Evolutionary conservation across 92 coral and sea anemone genomes (phyloP), one percentile per base, ranked within the genome.

Genomic region (Blastomussa wellsi): DNA sequence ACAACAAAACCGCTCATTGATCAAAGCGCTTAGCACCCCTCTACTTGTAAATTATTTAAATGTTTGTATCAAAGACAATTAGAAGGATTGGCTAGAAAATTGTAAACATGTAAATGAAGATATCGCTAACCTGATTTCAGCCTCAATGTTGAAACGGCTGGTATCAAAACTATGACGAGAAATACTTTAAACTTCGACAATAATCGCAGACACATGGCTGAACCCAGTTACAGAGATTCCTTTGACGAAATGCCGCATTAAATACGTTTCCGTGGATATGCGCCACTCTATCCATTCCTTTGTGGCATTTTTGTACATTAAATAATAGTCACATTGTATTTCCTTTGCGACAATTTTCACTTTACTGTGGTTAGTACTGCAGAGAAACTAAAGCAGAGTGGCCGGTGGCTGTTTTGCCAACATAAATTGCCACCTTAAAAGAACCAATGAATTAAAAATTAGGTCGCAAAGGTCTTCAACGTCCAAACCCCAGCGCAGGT

Each of bases 391-490:
- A 12, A 37, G 9, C 16, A 72, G 65, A 48, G 33, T 38, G 9
- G 49, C 37, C 44, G 33, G 59, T 31, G 72, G 68, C 36, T 57
- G 79, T 76, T 83, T 59, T 22, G 38, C 38, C 32, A 38, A 55
- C 37, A 51, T 15, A 72, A 72, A 26, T n/a, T 57, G 52, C 86
- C 86, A 82, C 86, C 86, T 62, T 82, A 41, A 72, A 26, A 59
- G 24, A 55, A n/a, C 74, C 48, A 83, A 83, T 83, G 32, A 83
- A 83, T 83, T 38, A 83, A 83, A 83, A 74, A 83, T 83, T 57
- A 64, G 62, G 87, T 83, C 32, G 74, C 76, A 83, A 73, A 83
- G 87, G 87, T 83, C 87, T 78, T 68, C 47, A 42, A 60, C 76
- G 80, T 83, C 80, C 62, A 60, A 39, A 12, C 59, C 32, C 76